Evolutionary conservation across 1,140 invertebrate species (phyloP).

Genomic region (Lucilia cuprina): DNA sequence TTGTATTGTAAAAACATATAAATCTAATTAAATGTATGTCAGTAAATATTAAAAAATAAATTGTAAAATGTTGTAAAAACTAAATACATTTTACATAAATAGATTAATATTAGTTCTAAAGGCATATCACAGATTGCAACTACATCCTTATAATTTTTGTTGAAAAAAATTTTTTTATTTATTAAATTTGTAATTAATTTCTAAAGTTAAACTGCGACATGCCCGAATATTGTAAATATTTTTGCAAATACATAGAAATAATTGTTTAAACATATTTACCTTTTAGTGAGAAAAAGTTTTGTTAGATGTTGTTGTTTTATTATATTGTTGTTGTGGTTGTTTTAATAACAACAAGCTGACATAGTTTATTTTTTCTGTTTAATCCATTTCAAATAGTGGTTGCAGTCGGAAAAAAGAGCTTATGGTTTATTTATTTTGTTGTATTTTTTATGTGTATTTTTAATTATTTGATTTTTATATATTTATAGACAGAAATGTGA

Average conservation of each 20-base stretch:
- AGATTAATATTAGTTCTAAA: neutral
- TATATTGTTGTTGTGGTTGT: neutral
- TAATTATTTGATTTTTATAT: neutral
- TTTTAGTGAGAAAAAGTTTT: neutral
- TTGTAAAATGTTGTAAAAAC: neutral
- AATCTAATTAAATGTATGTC: conserved; percentile 8
- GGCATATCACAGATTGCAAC: neutral
- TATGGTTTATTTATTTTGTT: neutral
- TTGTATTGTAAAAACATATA: neutral
- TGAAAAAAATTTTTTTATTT: too few relatives aligned
- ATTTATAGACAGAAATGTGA: too few relatives aligned
- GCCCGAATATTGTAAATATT: too few relatives aligned
- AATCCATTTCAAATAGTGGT: neutral
- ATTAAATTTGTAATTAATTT: neutral
- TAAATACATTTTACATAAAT: neutral
- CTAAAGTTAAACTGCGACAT: neutral
- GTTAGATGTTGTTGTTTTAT: neutral
- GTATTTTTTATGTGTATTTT: neutral
- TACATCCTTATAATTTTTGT: too few relatives aligned
- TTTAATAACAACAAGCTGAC: neutral
- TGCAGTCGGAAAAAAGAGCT: neutral
- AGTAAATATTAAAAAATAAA: neutral
- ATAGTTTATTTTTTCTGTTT: conserved; percentile 3
- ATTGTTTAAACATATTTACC: neutral
- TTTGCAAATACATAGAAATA: neutral